Conservation (phyloP, 2,113 vertebrate species). For the Bungarus multicinctus region DNA sequence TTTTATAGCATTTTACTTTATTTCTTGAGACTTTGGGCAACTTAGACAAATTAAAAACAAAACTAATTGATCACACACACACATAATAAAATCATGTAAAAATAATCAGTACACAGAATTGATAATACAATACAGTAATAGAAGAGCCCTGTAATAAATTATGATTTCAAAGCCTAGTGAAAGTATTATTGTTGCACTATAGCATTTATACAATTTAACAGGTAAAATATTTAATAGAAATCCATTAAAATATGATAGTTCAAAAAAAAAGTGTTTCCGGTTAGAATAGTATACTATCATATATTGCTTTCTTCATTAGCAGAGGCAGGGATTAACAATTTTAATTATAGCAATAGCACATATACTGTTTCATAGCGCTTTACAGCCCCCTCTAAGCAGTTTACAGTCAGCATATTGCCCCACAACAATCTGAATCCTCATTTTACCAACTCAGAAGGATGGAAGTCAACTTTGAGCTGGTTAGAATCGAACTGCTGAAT, state of each 20-base stretch:
- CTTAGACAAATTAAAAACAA: background rate
- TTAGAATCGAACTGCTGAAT: background rate
- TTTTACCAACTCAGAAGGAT: background rate
- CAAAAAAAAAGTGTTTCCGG: background rate
- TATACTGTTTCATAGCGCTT: background rate
- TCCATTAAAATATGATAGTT: background rate
- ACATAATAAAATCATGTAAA: background rate
- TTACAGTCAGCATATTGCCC: background rate
- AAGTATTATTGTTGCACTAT: background rate
- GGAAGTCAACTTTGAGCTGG: background rate
- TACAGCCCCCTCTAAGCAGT: background rate
- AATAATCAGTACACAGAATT: background rate
- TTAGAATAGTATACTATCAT: background rate
- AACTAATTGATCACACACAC: background rate
- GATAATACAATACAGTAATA: background rate
- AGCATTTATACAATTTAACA: background rate
- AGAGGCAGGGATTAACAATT: background rate
- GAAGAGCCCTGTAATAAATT: background rate
- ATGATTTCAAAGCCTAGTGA: background rate
- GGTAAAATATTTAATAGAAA: background rate
- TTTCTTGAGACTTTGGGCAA: background rate
- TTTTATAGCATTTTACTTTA: background rate
- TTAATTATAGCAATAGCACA: background rate
- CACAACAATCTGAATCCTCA: background rate
- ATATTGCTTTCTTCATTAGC: background rate